Evolutionary conservation across 2,113 vertebrate species (phyloP).

Genomic region (Protobothrops mucrosquamatus): DNA sequence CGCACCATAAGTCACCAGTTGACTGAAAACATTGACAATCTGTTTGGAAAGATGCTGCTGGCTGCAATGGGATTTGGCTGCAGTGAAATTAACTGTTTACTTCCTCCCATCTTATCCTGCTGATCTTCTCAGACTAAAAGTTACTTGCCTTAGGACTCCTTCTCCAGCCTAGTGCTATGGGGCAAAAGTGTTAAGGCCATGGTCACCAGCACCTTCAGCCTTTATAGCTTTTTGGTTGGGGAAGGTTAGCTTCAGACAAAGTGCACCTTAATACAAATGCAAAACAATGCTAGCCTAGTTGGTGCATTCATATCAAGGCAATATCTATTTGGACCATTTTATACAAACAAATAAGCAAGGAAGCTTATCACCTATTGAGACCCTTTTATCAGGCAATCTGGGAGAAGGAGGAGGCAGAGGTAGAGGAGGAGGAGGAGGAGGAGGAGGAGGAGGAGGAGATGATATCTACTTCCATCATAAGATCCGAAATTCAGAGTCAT

Average conservation of each 20-base stretch:
- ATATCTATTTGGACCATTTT: not conserved
- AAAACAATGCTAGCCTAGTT: not conserved
- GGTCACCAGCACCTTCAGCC: not conserved
- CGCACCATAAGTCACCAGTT: not conserved
- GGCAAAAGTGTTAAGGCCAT: not conserved
- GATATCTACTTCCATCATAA: not conserved
- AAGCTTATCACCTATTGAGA: not conserved
- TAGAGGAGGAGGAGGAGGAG: not conserved
- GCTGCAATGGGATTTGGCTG: not conserved
- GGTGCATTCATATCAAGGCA: not conserved
- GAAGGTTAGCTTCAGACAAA: not conserved
- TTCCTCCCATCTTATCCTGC: not conserved
- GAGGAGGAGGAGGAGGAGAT: not conserved
- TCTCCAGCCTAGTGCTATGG: not conserved
- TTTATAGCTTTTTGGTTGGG: not conserved
- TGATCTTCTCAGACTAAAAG: not conserved
- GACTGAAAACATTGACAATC: not conserved
- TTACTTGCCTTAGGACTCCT: not conserved
- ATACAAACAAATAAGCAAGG: not conserved
- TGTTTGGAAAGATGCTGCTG: not conserved
- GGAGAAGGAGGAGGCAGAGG: too few species aligned
- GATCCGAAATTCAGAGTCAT: not conserved
- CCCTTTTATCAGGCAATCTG: not conserved
- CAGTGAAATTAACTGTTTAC: not conserved
- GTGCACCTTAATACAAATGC: not conserved